Evolutionary conservation across 2,797 vertebrate genomes (phyloP).

Genomic region (Furcifer pardalis): DNA sequence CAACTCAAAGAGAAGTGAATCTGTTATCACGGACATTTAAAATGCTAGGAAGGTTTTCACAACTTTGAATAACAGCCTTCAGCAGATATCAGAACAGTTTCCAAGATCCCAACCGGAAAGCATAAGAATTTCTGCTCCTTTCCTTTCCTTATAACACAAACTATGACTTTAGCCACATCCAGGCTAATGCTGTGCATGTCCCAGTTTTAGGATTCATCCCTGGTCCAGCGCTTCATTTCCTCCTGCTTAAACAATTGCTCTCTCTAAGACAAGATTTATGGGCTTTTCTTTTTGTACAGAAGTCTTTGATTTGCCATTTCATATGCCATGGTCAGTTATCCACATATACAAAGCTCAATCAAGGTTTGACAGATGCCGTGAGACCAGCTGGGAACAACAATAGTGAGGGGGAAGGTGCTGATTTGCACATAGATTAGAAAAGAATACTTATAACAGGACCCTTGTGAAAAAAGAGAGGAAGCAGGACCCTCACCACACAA

Average conservation of each 20-base stretch:
- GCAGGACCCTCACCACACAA: not conserved
- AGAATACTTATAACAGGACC: not conserved
- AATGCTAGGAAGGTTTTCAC: not conserved
- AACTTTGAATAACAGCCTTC: not conserved
- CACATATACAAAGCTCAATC: not conserved
- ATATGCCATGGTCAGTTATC: not conserved
- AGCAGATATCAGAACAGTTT: not conserved
- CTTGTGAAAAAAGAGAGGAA: not conserved
- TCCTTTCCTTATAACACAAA: not conserved
- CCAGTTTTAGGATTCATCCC: not conserved
- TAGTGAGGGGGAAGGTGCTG: accelerated
- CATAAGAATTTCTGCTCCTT: not conserved
- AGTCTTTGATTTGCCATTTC: constrained; percentile 1
- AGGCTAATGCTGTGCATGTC: not conserved
- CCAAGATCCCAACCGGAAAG: not conserved
- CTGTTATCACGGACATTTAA: not conserved
- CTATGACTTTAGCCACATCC: not conserved
- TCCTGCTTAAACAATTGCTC: constrained; percentile 57
- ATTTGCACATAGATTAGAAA: constrained; percentile 25
- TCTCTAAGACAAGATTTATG: constrained; percentile 19
- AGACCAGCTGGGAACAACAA: constrained; percentile 53
- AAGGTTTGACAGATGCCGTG: constrained; percentile 46
- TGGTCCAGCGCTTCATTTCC: not conserved
- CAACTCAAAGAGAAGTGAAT: too few relatives aligned
- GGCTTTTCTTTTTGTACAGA: constrained; percentile 45